Evolutionary conservation across 2,113 vertebrate genomes (phyloP), one percentile per base, ranked within the genome.

Genomic region (Centrocercus urophasianus): DNA sequence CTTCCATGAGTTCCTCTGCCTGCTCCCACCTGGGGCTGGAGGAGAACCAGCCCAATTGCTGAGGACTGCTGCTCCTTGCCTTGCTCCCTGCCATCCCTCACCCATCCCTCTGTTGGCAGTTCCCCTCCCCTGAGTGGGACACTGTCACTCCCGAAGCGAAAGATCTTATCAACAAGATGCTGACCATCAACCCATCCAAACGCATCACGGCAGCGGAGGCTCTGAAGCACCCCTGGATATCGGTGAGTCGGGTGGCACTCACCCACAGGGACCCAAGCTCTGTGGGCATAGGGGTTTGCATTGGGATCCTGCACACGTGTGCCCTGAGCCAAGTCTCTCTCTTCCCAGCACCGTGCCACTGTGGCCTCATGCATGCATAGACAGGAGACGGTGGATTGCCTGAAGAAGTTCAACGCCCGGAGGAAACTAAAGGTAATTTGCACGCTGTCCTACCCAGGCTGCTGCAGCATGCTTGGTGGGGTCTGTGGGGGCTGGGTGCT

Each of bases 311-410:
- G 3, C 17, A 66, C 70, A 64, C 5, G 2, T 59, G 81, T 66
- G n/a, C 82, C 60, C 94, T 96, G 38, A 97, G 30, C 43, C 1
- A 4, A 7, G 8, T 78, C 32, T 93, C 64, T 88, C 11, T 54
- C 74, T 42, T 70, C 56, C 5, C 96, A 99, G 99, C 99, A 99
- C 94, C 99, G 99, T 50, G 99, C 99, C 93, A 99, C 99, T 0
- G 99, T 99, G 97, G 99, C 99, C 0, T 99, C 99, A 72, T 99
- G 99, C 95, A 99, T 99, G 99, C 99, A 99, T 97, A 98, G 99
- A 94, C 99, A 99, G 97, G 99, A 99, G 97, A 99, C 99, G 0
- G 99, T 99, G 73, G 99, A 99, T 88, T 99, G 99, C 95, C 97
- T 99, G 97, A 99, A 99, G 98, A 99, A 99, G 96, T 99, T 99